These are phyloP conservation scores for Hyles euphorbiae DNA, from an alignment of 1,140 invertebrate genomes.

Conservation along the genomic window DNA sequence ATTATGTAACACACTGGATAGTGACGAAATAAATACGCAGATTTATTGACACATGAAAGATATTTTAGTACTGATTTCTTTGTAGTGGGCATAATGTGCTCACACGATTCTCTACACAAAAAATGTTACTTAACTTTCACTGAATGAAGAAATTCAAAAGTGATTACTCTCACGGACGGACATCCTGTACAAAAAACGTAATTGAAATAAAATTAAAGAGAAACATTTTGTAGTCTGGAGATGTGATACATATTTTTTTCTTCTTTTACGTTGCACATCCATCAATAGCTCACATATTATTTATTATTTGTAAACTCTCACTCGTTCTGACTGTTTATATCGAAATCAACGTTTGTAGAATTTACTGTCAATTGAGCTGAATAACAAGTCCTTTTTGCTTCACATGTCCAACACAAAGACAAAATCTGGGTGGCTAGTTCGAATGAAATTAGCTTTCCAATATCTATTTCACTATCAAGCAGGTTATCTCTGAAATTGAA, in stretches of 20 bases:
- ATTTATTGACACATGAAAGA: no score
- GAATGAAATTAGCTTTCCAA: slow-evolving; percentile 6
- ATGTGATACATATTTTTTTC: slow-evolving; percentile 24
- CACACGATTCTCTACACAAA: no score
- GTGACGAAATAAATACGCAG: neutral
- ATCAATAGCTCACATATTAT: slow-evolving; percentile 5
- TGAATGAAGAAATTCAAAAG: slow-evolving; percentile 40
- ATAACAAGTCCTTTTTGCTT: slow-evolving; percentile 1
- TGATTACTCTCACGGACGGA: slow-evolving; percentile 39
- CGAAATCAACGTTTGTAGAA: slow-evolving; percentile 3
- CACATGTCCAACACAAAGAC: slow-evolving; percentile 1
- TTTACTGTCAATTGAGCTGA: neutral
- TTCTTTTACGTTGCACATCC: slow-evolving; percentile 21
- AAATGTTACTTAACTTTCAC: slow-evolving; percentile 45
- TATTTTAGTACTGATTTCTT: no score
- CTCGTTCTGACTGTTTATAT: slow-evolving; percentile 11
- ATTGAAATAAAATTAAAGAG: slow-evolving; percentile 49
- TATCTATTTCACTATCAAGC: slow-evolving; percentile 2
- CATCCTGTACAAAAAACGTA: slow-evolving; percentile 50
- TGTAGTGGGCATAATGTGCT: no score
- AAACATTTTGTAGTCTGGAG: slow-evolving; percentile 26
- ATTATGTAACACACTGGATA: no score
- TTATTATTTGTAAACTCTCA: slow-evolving; percentile 7
- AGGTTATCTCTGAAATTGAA: neutral
- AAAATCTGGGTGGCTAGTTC: slow-evolving; percentile 8